Conservation (phyloP, 2,888 invertebrate genomes). For the Macroteleia sp. region DNA sequence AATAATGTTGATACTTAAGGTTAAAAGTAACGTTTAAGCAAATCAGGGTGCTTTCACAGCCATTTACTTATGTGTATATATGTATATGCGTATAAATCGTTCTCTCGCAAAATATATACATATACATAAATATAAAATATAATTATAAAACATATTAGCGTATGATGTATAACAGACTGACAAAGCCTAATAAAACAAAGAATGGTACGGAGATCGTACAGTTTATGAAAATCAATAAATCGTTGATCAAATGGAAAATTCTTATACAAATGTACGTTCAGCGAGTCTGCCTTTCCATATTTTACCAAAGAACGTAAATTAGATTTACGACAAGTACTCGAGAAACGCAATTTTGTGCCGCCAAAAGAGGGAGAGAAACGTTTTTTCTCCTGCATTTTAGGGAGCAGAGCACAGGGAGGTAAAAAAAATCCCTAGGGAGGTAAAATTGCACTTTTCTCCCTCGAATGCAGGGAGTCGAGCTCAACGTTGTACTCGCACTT, state of each 20-base stretch:
- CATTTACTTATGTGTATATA: slow-evolving; percentile 54
- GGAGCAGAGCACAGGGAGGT: no score
- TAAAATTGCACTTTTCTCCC: no score
- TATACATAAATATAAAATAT: slow-evolving; percentile 64
- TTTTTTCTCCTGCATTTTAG: no score
- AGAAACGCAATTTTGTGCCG: no score
- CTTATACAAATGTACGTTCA: slow-evolving; percentile 21
- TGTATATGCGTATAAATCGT: slow-evolving; percentile 50
- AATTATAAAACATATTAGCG: slow-evolving; percentile 64
- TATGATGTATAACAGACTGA: slow-evolving; percentile 73
- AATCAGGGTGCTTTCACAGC: slow-evolving; percentile 82
- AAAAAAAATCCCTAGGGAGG: no score
- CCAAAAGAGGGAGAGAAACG: no score
- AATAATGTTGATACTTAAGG: slow-evolving; percentile 40
- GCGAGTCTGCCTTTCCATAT: neutral
- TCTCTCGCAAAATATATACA: slow-evolving; percentile 46
- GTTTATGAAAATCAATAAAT: slow-evolving; percentile 27
- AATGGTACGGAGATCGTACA: slow-evolving; percentile 55
- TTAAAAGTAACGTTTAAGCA: slow-evolving; percentile 69
- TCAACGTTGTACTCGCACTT: no score
- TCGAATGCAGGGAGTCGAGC: no score
- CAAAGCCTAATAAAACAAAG: no score
- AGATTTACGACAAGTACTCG: no score
- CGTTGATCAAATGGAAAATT: neutral
- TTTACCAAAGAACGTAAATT: neutral